Base-by-base conservation (phyloP, 2,797 vertebrate species). In the Gymnoscopelus microlampas region DNA sequence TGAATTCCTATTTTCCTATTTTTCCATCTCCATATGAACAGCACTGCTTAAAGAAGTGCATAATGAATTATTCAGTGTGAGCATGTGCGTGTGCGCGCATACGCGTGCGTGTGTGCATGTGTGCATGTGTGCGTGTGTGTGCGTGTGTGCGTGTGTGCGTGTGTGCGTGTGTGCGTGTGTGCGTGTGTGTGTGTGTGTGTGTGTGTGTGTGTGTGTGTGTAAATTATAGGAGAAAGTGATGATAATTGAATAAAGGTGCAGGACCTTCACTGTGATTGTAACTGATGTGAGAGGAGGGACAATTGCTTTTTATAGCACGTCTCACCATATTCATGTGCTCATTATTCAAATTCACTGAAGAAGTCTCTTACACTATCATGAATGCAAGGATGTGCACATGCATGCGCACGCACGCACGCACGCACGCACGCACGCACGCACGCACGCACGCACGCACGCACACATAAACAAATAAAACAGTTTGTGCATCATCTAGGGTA, bases 21-120 rank as follows among this genome's bases (percentile, higher is more conserved):
- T 74, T 79, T 44, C 66, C 68, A 69, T 88, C 74, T 84, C 76
- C 82, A 80, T 71, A 68, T 74, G 67, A 86, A 76, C 70, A 77
- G 62, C 53, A 58, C 66, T 68, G 74, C 75, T 74, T 71, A 59
- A 44, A 83, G 69, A 77, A 81, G 82, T 86, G 80, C 82, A 69
- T 76, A 44, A 91, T 93, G 89, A 91, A 92, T 93, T 78, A 92
- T 92, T 93, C 89, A 92, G 62, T 54, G 73, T 76, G 57, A 66
- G 53, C 66, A 54, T 71, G 19, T 51, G 24, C 11, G 71, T 67
- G 44, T 76, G 70, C 71, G 77, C 85, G 85, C 75, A 83, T 85
- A 87, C 87, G 54, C 26, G 61, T 61, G 63, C n/a, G 24, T 12
- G 60, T 57, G 60, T 23, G 24, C 10, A 56, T 65, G 63, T 23